Conservation (phyloP, 2,888 invertebrate species). For the Drosophila paranaensis region DNA sequence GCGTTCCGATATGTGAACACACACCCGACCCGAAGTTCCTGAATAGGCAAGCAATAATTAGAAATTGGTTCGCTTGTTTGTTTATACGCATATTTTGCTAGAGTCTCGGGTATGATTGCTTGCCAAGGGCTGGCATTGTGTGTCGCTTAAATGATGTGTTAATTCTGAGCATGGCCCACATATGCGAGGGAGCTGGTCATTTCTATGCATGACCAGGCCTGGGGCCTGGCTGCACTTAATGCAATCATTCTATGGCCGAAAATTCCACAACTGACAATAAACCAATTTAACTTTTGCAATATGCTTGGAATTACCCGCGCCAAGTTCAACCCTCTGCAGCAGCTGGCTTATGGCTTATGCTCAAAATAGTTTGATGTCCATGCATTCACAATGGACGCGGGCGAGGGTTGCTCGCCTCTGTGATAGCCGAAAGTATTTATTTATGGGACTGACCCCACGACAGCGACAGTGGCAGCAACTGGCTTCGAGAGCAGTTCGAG, state of each 20-base stretch:
- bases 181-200: slow-evolving; percentile 59
- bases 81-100: slow-evolving; percentile 20
- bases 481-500: not conserved
- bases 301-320: slow-evolving; percentile 75
- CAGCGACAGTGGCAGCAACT: not conserved
- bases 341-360: slow-evolving; percentile 45
- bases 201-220: slow-evolving; percentile 71
- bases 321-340: slow-evolving; percentile 21
- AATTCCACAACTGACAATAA: slow-evolving; percentile 67
- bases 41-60: slow-evolving; percentile 67
- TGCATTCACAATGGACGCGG: slow-evolving; percentile 34
- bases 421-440: slow-evolving; percentile 53
- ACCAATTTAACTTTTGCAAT: slow-evolving; percentile 83
- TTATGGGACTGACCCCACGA: slow-evolving; percentile 48
- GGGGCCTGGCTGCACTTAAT: slow-evolving; percentile 53
- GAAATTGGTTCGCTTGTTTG: slow-evolving; percentile 60
- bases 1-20: slow-evolving; percentile 58
- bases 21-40: slow-evolving; percentile 38
- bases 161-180: slow-evolving; percentile 44
- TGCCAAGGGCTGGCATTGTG: slow-evolving; percentile 54
- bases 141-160: slow-evolving; percentile 70
- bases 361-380: slow-evolving; percentile 65
- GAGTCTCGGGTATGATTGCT: slow-evolving; percentile 51
- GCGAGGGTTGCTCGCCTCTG: slow-evolving; percentile 34
- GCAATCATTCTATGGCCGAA: slow-evolving; percentile 64